Evolutionary conservation across 2,888 invertebrate genomes (phyloP), one percentile per base, ranked within the genome.

Genomic region (Aricia artaxerxes): DNA sequence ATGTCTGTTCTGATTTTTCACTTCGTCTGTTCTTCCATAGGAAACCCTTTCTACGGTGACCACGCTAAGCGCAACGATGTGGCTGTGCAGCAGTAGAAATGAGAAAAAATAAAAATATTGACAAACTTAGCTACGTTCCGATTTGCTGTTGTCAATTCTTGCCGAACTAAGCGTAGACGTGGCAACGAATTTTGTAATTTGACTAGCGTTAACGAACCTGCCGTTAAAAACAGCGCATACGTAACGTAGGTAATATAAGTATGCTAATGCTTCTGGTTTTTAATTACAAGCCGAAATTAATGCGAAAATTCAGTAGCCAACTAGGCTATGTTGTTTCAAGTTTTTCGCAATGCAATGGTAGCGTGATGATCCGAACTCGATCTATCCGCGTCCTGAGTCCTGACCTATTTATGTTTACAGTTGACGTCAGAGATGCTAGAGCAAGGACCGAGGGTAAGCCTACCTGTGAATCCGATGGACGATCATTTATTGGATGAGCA

Each of bases 371-470:
- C 87, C 85, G 86, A 90, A 88, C 90, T 88, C 89, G 90, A 91
- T 89, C 90, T 89, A 89, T 90, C 89, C 88, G 88, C 89, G 88
- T 92, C 2, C 35, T 1, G 24, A 24, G 24, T 24, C 89, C 89
- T 92, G 92, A 91, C 91, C 92, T 90, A 90, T 91, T 92, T 92
- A 89, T 90, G 90, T 91, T 91, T 91, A 92, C 91, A 90, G 88
- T 90, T 92, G 92, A 92, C 91, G 92, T 92, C 92, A 92, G 87
- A 86, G 64, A 44, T 79, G 78, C 81, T 88, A 87, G 87, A 88
- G 84, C 82, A 87, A 88, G 88, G 69, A 69, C 69, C 35, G 11
- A 11, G 11, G 69, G 31, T 69, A 31, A 69, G 38, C 69, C 64
- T 31, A 11, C 40, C 1, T 13, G 4, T 38, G 35, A 4, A 69